Evolutionary conservation across 2,797 vertebrate genomes (phyloP), one percentile per base, ranked within the genome.

Genomic region (Falco cherrug): DNA sequence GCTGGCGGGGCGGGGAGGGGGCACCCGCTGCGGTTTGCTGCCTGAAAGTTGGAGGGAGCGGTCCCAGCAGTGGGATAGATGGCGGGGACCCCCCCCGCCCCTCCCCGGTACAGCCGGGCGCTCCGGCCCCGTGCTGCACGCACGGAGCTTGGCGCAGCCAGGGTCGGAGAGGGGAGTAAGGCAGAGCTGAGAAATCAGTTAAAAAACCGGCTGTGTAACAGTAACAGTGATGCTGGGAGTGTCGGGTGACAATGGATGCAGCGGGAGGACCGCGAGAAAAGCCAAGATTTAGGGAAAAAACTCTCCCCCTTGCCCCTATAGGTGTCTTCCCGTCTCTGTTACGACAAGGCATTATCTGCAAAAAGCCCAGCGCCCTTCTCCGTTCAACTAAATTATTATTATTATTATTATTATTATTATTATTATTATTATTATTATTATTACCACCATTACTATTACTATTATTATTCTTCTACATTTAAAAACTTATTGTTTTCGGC

Each of bases 401-500:
- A 37, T 37, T 37, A 37, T 37, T 37, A 37, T 37, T 37, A 37
- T 37, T 37, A 37, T 37, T 37, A 37, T 37, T 37, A 37, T 37
- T 37, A 37, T 37, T 37, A 37, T n/a, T 37, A 37, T 37, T 37
- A 37, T 37, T 37, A 37, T 37, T 37, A 37, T 37, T 37, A 37
- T 37, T 37, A 37, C 37, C 37, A 37, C 10, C 37, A 37, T 37
- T 37, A 37, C 37, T 47, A 64, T 16, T n/a, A 21, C 26, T 28
- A 4, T 16, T 4, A 16, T 24, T 26, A 18, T 63, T 71, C 39
- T 71, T 75, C 6, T 33, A 84, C 73, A 25, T 83, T 73, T 78
- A 64, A 80, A 90, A 13, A 83, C 92, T 45, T 67, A 87, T 84
- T 94, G 93, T 94, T 92, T 95, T 89, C 96, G 82, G 93, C 87